Base-by-base conservation (phyloP, 2,113 vertebrate species). In the Anguilla japonica region DNA sequence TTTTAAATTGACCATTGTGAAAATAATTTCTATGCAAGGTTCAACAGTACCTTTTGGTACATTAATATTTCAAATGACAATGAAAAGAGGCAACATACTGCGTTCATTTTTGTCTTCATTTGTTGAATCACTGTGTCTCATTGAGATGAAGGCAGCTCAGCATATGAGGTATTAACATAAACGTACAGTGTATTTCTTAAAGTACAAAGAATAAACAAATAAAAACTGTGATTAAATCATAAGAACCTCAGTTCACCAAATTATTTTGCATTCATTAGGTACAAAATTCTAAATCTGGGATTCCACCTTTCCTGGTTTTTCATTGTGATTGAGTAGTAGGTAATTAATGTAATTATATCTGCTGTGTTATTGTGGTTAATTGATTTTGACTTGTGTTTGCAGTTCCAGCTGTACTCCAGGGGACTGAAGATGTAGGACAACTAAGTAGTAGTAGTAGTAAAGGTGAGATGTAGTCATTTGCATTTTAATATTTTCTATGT, bases 381-480 rank as follows among this genome's bases (percentile, higher is more conserved):
- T 53, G 9, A 14, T 53, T 86, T 15, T 0, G 86, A 82, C 79
- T 4, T 84, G 50, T 80, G 18, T n/a, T 78, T 79, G 18, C 91
- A 93, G 92, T 78, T 56, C 53, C 80, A 2, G 29, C 83, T 8
- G 11, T 83, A 29, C 29, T 39, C 50, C 87, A 63, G 8, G 84
- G 2, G 83, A 81, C 89, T 0, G 41, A 67, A 22, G 29, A 5
- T 34, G n/a, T 56, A 43, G 79, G 26, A 85, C 2, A 79, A 2
- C 2, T 0, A 41, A 60, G 34, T 34, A 34, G 34, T 34, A 34
- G 34, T 34, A 34, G 34, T 34, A 34, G 87, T n/a, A 84, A n/a
- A 91, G 92, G 93, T 94, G 90, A 92, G 53, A 16, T 14, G 16
- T 16, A 20, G 9, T 34, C 71, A 75, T 75, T 29, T 80, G 15